Evolutionary conservation across 1,140 invertebrate genomes (phyloP), one percentile per base, ranked within the genome.

Genomic region (Stegodyphus mimosarum): DNA sequence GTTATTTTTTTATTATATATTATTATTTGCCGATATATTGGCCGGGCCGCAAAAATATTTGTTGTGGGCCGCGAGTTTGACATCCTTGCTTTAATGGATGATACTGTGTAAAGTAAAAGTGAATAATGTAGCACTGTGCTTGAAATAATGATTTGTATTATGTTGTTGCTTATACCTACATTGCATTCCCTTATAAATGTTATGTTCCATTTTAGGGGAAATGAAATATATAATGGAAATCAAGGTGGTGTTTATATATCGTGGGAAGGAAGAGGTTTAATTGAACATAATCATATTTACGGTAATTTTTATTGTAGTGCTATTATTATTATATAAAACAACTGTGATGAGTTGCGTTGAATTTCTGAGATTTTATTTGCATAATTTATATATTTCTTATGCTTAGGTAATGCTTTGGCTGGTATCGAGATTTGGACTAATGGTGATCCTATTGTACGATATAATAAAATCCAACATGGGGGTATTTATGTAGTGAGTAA

Each of bases 241-340:
- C 95, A 96, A 91, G 98, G 98, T 75, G 98, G 98, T 51, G 98
- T 99, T 67, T 99, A 99, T 89, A 99, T 99, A 91, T 99, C 99
- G 92, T 97, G 97, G 7, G 98, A 99, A 90, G 98, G 98, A 6
- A 93, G 98, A 83, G 98, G 98, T 18, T 92, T 99, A 0, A 99
- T 99, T 88, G 98, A 99, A 91, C 97, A 99, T 91, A 99, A 99
- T 90, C 99, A 99, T 91, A 99, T 99, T 89, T 99, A 99, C 92
- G 98, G 94, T 92, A 90, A 89, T 89, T 88, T 18, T 60, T 1
- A 33, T 33, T 33, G 1, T 33, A 33, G 33, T 78, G 51, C 49
- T 11, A 63, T 72, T 11, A 79, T 52, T 71, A 71, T 60, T 71
- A 67, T 87, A 17, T 60, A 7, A 3, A 1, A 33, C 33, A 33